phyloP scores from a whole-genome alignment of 2,797 vertebrate genomes.

The Mycteria americana region DNA sequence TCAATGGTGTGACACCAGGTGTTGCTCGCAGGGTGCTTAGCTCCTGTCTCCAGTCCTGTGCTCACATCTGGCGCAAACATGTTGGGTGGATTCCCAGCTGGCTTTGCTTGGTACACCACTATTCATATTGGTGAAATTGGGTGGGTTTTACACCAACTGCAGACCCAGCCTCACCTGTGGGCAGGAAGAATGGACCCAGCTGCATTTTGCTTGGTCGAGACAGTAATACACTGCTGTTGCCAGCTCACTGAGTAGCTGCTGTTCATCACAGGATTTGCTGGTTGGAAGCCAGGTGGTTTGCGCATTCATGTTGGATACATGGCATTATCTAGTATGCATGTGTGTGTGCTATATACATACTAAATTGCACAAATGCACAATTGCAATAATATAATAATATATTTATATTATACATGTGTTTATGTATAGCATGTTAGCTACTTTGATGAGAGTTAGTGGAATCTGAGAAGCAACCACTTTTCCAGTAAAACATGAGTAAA shows the following conservation, averaged over 20 bases:
- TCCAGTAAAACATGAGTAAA: not conserved
- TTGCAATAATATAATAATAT: not conserved
- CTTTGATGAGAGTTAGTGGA: not conserved
- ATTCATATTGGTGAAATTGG: not conserved
- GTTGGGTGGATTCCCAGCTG: not conserved
- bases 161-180: not conserved
- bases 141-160: not conserved
- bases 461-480: not conserved
- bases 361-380: not conserved
- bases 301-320: no score
- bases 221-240: not conserved
- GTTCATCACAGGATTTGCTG: not conserved
- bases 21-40: not conserved
- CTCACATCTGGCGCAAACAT: not conserved
- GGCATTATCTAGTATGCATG: not conserved
- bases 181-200: not conserved
- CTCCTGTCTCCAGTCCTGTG: not conserved
- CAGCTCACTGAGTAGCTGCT: not conserved
- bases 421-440: not conserved
- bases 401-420: not conserved
- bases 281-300: not conserved
- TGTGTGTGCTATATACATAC: no score
- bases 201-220: not conserved
- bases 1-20: not conserved
- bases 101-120: not conserved